A percentile compares a stretch with the other conserved stretches of the same genome.
Conservation (phyloP, 2,113 vertebrate species). For the Xyliphius kryptos region DNA sequence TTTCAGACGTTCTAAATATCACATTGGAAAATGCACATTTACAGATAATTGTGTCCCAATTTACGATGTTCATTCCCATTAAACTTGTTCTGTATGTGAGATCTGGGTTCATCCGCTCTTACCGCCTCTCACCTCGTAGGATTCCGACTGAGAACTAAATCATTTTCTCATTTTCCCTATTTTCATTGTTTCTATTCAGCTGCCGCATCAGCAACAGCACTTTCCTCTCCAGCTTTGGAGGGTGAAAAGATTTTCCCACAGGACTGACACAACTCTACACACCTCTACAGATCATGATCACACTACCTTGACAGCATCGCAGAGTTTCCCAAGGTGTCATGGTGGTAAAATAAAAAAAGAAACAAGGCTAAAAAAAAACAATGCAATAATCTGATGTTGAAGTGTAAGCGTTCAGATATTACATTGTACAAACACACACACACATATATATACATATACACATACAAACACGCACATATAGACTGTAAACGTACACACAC, state of each 20-base stretch:
- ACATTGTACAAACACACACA: too few relatives aligned
- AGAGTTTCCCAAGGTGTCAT: background rate
- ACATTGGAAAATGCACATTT: too few relatives aligned
- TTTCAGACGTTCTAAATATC: too few relatives aligned
- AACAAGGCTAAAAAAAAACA: background rate
- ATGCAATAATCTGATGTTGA: background rate
- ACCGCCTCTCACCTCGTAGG: background rate
- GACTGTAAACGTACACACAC: too few relatives aligned
- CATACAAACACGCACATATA: too few relatives aligned
- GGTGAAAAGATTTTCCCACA: slow-evolving; percentile 7
- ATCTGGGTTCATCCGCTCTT: background rate
- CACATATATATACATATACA: too few relatives aligned
- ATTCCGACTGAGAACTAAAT: slow-evolving; percentile 9
- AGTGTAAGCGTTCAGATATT: too few relatives aligned
- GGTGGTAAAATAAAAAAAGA: background rate
- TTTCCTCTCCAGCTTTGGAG: background rate
- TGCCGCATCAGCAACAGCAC: background rate
- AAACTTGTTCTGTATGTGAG: too few relatives aligned
- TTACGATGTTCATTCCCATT: too few relatives aligned
- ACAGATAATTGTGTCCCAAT: too few relatives aligned
- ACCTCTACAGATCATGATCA: slow-evolving; percentile 8
- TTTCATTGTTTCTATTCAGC: background rate
- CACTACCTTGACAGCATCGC: slow-evolving; percentile 15
- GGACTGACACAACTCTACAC: slow-evolving; percentile 2
- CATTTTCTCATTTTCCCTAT: background rate